Percentiles rank a stretch among this genome's conserved stretches.
Evolutionary conservation across 2,113 vertebrate genomes (phyloP).

Genomic region (Pristiophorus japonicus): DNA sequence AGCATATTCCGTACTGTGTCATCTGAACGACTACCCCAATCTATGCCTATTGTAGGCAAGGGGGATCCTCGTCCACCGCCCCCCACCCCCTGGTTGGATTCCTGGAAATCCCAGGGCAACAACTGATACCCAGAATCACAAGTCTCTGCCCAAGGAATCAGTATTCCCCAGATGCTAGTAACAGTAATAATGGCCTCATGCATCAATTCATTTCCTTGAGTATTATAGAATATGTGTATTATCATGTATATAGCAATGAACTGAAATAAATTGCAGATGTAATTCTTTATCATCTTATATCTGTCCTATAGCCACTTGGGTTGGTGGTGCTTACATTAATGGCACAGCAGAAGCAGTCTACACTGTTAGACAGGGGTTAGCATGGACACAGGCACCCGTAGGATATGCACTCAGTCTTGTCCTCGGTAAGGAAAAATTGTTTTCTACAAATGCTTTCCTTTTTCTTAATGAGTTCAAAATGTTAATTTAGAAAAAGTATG

Average conservation of each 20-base stretch:
- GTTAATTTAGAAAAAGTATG: background rate
- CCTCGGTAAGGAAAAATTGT: slow-evolving; percentile 64
- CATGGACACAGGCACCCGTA: slow-evolving; percentile 95
- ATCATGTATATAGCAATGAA: background rate
- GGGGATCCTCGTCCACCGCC: background rate
- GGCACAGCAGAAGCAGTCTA: slow-evolving; percentile 95
- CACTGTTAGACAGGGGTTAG: slow-evolving; percentile 78
- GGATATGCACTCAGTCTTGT: slow-evolving; percentile 89
- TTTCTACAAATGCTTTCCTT: background rate
- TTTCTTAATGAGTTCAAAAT: background rate
- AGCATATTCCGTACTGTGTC: background rate
- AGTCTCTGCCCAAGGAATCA: background rate
- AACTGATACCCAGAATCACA: background rate
- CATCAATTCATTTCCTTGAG: background rate
- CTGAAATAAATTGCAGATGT: background rate
- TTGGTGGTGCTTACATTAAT: slow-evolving; percentile 97
- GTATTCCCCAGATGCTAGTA: background rate
- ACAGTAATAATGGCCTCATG: background rate
- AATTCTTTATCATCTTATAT: slow-evolving; percentile 39
- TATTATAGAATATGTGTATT: too few relatives aligned
- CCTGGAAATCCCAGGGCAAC: background rate
- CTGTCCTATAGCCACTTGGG: slow-evolving; percentile 81
- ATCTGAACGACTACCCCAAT: background rate
- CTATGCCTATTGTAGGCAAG: background rate
- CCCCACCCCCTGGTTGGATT: background rate